phyloP scores from a whole-genome alignment of 2,888 invertebrate genomes.

The Tipula unca region DNA sequence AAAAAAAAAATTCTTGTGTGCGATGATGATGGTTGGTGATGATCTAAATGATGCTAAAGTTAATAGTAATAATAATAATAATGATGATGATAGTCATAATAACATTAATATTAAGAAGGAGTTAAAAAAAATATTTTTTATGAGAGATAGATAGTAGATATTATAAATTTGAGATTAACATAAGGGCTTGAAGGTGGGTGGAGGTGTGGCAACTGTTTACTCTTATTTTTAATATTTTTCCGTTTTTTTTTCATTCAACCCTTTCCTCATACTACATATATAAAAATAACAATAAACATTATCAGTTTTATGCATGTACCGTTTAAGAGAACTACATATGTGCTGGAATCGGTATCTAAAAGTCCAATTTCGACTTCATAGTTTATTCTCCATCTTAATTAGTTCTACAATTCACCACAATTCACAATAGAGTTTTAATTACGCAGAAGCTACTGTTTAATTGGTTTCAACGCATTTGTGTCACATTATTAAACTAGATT shows the following conservation, averaged over 20 bases:
- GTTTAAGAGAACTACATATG: too few relatives aligned
- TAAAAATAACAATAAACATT: too few relatives aligned
- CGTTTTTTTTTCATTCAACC: not conserved
- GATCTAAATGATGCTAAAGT: conserved; percentile 8
- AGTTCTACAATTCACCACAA: too few relatives aligned
- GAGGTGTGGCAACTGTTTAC: not conserved
- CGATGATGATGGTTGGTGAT: conserved; percentile 2
- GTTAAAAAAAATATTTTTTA: not conserved
- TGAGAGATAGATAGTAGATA: not conserved
- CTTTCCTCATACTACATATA: not conserved
- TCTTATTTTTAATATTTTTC: not conserved
- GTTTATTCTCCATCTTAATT: too few relatives aligned
- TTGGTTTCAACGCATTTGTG: too few relatives aligned
- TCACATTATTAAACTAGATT: too few relatives aligned
- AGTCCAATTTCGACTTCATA: too few relatives aligned
- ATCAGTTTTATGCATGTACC: too few relatives aligned
- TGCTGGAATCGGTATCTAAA: too few relatives aligned
- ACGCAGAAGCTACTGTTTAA: too few relatives aligned
- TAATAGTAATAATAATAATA: not conserved
- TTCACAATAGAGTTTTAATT: too few relatives aligned
- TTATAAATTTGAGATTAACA: not conserved
- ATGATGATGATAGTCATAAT: not conserved
- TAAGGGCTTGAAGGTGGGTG: not conserved
- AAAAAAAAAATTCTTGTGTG: not conserved
- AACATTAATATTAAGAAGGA: conserved; percentile 8